These are phyloP conservation scores for Acronicta aceris DNA, from an alignment of 2,888 invertebrate species.

Conservation along the genomic window DNA sequence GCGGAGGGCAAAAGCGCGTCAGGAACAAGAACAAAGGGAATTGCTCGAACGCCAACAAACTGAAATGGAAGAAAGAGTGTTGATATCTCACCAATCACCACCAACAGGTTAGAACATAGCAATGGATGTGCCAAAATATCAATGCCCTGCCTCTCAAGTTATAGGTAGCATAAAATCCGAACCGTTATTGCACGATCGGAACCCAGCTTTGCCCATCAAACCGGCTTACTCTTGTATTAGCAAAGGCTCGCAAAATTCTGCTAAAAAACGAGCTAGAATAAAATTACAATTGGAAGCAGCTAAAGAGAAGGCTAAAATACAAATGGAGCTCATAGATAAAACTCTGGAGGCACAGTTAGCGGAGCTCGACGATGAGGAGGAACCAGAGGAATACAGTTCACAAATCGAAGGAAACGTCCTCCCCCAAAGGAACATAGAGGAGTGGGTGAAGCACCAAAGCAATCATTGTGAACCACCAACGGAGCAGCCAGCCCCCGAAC, in stretches of 20 bases:
- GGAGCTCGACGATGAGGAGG: constrained; percentile 1
- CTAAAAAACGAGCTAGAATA: neutral
- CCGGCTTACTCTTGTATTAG: too few relatives aligned
- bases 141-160: too few relatives aligned
- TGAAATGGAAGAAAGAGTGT: too few relatives aligned
- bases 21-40: too few relatives aligned
- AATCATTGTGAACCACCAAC: neutral
- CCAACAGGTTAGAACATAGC: too few relatives aligned
- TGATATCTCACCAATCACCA: too few relatives aligned
- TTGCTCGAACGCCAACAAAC: too few relatives aligned
- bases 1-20: too few relatives aligned
- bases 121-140: too few relatives aligned
- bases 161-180: too few relatives aligned
- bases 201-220: too few relatives aligned
- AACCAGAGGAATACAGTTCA: constrained; percentile 2
- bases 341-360: neutral
- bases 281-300: neutral
- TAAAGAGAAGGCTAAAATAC: neutral
- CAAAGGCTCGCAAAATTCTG: neutral
- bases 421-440: neutral
- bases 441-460: constrained; percentile 1
- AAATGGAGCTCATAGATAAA: neutral
- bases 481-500: constrained; percentile 1
- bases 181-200: too few relatives aligned
- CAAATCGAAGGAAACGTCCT: neutral